phyloP scores from a whole-genome alignment of 2,113 vertebrate species.

The Chloropsis hardwickii region DNA sequence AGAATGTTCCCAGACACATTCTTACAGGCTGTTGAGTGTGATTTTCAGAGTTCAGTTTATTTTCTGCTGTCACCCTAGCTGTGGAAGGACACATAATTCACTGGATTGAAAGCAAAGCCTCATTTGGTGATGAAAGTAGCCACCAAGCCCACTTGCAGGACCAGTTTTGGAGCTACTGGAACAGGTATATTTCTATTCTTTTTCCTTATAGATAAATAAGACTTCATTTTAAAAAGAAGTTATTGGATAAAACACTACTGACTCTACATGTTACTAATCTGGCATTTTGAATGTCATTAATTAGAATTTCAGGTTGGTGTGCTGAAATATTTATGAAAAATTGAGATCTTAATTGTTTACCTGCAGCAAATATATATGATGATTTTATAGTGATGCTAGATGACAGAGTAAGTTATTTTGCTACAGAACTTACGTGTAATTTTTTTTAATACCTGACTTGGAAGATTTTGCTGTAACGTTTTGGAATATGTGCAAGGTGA shows the following conservation, averaged over 20 bases:
- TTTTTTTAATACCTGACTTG: background rate
- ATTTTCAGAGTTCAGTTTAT: conserved; percentile 48
- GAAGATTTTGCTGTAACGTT: background rate
- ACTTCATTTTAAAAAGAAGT: conserved; percentile 29
- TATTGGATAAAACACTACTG: conserved; percentile 24
- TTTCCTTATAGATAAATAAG: conserved; percentile 46
- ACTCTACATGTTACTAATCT: conserved; percentile 9
- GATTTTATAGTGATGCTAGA: background rate
- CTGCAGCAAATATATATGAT: background rate
- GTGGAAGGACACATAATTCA: conserved; percentile 96
- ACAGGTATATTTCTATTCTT: conserved; percentile 81
- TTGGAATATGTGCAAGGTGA: background rate
- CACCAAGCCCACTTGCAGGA: conserved; percentile 93
- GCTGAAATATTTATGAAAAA: background rate
- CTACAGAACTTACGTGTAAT: background rate
- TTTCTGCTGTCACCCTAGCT: conserved; percentile 75
- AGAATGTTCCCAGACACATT: background rate
- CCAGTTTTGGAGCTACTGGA: conserved; percentile 99
- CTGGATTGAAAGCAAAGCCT: conserved; percentile 99
- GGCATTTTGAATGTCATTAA: conserved; percentile 16
- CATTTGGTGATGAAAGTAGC: conserved; percentile 96
- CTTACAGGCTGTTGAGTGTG: background rate
- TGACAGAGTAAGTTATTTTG: background rate
- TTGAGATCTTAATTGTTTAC: background rate
- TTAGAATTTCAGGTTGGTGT: background rate